Evolutionary conservation across 2,888 invertebrate species (phyloP).

Genomic region (Drosophila sordidula): DNA sequence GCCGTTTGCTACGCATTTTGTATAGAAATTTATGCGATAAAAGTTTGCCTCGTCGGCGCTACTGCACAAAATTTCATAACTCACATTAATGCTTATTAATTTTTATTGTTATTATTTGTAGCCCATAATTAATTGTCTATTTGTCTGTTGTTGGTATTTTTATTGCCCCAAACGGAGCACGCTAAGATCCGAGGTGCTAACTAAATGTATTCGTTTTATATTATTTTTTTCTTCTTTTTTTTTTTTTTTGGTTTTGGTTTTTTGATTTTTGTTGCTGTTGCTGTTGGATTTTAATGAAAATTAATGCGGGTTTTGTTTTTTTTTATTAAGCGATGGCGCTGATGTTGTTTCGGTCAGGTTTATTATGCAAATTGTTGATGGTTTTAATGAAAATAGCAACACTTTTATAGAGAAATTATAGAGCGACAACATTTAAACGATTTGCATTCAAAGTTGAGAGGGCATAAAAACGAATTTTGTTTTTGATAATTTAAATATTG

Average conservation of each 20-base stretch:
- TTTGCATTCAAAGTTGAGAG: constrained; percentile 31
- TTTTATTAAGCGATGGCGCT: constrained; percentile 8
- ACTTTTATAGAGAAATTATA: constrained; percentile 40
- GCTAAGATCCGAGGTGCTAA: constrained; percentile 62
- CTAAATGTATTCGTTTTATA: constrained; percentile 71
- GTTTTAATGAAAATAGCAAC: constrained; percentile 57
- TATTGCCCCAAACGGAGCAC: constrained; percentile 33
- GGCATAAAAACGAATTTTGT: not conserved
- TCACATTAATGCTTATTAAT: constrained; percentile 78
- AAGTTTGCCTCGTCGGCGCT: constrained; percentile 51
- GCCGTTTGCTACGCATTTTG: constrained; percentile 37
- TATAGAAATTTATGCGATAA: constrained; percentile 67
- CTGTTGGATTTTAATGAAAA: constrained; percentile 44
- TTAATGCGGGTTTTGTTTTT: constrained; percentile 38
- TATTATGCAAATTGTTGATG: constrained; percentile 58
- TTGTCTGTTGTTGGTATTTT: constrained; percentile 61
- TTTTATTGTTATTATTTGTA: constrained; percentile 80
- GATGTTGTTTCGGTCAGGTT: constrained; percentile 42
- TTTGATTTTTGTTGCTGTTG: constrained; percentile 4
- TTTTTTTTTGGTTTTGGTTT: too few relatives aligned
- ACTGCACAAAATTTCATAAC: constrained; percentile 69
- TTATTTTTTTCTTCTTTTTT: constrained; percentile 8
- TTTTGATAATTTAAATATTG: constrained; percentile 11
- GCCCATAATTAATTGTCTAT: constrained; percentile 78
- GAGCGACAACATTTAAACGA: constrained; percentile 24